Base-by-base conservation (phyloP, 1,140 invertebrate species). In the Pomacea maculata region DNA sequence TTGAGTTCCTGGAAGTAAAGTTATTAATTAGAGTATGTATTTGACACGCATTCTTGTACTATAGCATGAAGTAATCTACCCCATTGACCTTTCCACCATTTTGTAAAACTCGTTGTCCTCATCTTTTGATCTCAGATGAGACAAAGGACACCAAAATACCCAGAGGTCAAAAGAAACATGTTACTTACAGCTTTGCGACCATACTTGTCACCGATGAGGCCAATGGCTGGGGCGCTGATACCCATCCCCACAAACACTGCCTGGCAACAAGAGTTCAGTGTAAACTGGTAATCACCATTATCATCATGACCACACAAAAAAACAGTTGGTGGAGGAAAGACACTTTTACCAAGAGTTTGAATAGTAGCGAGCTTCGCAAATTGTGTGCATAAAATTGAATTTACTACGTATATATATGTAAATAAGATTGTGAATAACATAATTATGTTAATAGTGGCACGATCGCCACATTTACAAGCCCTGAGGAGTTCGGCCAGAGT, bases 211-310 rank as follows among this genome's bases (percentile, higher is more conserved):
- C 96, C 97, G 67, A 98, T 92, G 89, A 96, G 96, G 25, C 96
- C 97, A 97, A 97, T 98, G 91, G 98, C 95, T 80, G 96, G 96
- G 17, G 97, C 97, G 89, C 96, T 97, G 29, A 98, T 89, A 95
- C 98, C 98, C 97, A 99, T 99, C 76, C 97, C 97, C 88, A 97
- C 91, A 92, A 98, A 98, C 8, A 98, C 97, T 83, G 97, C 93
- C 96, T 97, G 89, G 82, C 93, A 93, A 88, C 15, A 17, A 45
- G 76, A 65, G 25, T 34, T 14, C 61, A 67, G 34, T 0, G 17
- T 12, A 29, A 17, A 68, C n/a, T 25, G 10, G 72, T 29, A 25
- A 15, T 15, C 14, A 29, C 65, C 80, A 71, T 14, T 19, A 67
- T 5, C 15, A n/a, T 21, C 52, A 65, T 17, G 25, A 52, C 1